phyloP scores from a whole-genome alignment of 1,140 invertebrate genomes.

The Elymnias hypermnestra region DNA sequence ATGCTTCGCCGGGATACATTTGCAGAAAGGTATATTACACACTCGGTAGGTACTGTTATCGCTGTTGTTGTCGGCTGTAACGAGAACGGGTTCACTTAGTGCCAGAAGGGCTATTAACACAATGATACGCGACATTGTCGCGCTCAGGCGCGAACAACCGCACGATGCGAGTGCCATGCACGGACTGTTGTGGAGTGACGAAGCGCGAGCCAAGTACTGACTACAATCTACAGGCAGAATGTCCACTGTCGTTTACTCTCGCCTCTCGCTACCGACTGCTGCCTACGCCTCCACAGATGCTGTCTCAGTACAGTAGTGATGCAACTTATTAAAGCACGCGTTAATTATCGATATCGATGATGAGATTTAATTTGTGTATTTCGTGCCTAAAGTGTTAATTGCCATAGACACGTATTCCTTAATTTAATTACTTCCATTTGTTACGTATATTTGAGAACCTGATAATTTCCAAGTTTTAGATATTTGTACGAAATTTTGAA shows the following conservation, averaged over 20 bases:
- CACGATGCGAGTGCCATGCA: slow-evolving; percentile 46
- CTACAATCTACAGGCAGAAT: no score
- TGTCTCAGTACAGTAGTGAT: slow-evolving; percentile 40
- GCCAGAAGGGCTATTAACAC: slow-evolving; percentile 40
- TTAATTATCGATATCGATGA: slow-evolving; percentile 60
- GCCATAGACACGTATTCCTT: slow-evolving; percentile 7
- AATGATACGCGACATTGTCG: slow-evolving; percentile 55
- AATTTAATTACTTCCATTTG: slow-evolving; percentile 9
- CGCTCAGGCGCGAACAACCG: slow-evolving; percentile 46
- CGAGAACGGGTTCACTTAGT: slow-evolving; percentile 32
- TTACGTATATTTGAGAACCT: no score
- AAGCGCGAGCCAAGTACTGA: no score
- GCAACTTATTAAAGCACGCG: slow-evolving; percentile 24
- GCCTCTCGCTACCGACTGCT: slow-evolving; percentile 9
- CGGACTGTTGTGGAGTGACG: slow-evolving; percentile 36
- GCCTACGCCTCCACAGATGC: slow-evolving; percentile 13
- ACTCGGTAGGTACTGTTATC: no score
- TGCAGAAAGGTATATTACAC: slow-evolving; percentile 77
- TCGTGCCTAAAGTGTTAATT: slow-evolving; percentile 18
- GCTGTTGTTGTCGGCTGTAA: slow-evolving; percentile 25
- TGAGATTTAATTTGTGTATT: slow-evolving; percentile 31
- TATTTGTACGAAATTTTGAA: neutral
- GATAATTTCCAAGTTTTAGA: no score
- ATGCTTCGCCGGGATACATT: slow-evolving; percentile 76
- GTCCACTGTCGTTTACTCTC: no score